Base-by-base conservation (phyloP, 2,888 invertebrate species). In the Plemyria rubiginata region DNA sequence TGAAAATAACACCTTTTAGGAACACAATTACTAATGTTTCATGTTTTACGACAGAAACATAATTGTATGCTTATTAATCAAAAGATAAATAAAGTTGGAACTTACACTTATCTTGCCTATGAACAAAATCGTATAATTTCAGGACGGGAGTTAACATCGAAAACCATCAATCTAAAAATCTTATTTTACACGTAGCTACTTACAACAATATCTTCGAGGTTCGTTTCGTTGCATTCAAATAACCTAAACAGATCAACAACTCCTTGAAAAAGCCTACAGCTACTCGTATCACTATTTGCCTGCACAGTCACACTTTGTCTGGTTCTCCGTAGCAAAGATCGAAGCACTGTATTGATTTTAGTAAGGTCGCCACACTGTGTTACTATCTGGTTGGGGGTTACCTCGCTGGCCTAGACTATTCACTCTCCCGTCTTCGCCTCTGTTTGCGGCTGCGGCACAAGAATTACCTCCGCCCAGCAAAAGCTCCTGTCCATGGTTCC, bases 311-410 rank as follows among this genome's bases (percentile, higher is more conserved):
- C 32, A 11, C 45, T 32, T 36, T 50, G 7, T 41, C 45, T 45
- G 45, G 45, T 13, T 45, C 29, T 29, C 32, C 2, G 7, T 54
- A 45, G 32, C 32, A 8, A 74, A 77, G 77, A 79, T 78, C 76
- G 72, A 78, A 78, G 71, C 67, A 72, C 79, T 78, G 75, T 70
- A 69, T 65, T 70, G 72, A 58, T 74, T 84, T 92, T 93, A 96
- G 92, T 96, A 96, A 72, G 96, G 96, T 86, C 96, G 92, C 96
- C 96, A 96, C 56, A 96, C 96, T 49, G 96, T 95, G 80, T 96
- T 95, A 71, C 94, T 93, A 66, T 94, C 94, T 64, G 94, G 94
- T 71, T 94, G 94, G 15, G 93, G 94, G 70, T 94, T 94, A n/a
- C 94, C 94, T 70, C 94, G 86, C 71, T 93, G 94, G 36, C 92